These are phyloP conservation scores for Zaprionus ghesquierei DNA, from an alignment of 1,140 invertebrate species.

Conservation along the genomic window DNA sequence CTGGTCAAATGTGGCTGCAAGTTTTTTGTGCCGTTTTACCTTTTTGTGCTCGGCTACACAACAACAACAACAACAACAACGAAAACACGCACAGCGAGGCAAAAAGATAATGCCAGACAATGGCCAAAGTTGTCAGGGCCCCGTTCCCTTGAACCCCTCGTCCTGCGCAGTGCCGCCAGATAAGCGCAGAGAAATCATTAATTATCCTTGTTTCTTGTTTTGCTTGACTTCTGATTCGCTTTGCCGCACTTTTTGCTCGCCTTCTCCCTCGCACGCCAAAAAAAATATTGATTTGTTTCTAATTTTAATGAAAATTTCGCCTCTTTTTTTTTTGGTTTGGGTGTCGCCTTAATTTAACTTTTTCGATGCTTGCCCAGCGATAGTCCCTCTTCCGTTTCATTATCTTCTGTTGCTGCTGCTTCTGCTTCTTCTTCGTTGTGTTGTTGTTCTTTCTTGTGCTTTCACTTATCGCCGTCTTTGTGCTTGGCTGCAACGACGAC, in stretches of 20 bases:
- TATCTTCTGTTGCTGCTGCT: no score
- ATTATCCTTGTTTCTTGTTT: constrained; percentile 82
- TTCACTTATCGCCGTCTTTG: constrained; percentile 74
- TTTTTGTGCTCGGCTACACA: constrained; percentile 57
- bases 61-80: constrained; percentile 11
- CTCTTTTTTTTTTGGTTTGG: constrained; percentile 50
- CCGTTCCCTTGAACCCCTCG: neutral
- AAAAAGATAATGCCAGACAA: constrained; percentile 79
- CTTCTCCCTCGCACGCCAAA: neutral
- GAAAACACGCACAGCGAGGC: constrained; percentile 47
- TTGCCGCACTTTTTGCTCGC: constrained; percentile 8
- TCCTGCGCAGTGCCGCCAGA: constrained; percentile 45
- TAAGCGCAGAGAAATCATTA: constrained; percentile 81
- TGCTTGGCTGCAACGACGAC: constrained; percentile 64
- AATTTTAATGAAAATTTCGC: constrained; percentile 79
- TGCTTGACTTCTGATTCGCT: constrained; percentile 74
- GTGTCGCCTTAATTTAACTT: constrained; percentile 74
- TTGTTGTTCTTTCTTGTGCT: constrained; percentile 25
- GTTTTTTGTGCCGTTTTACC: constrained; percentile 65
- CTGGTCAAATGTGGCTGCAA: constrained; percentile 74
- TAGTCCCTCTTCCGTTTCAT: constrained; percentile 50
- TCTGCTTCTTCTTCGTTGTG: neutral
- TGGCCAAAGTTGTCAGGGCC: constrained; percentile 67
- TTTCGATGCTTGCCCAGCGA: constrained; percentile 68
- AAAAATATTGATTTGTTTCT: constrained; percentile 81